Base-by-base conservation (phyloP, 2,888 invertebrate species). In the Steinernema carpocapsae region DNA sequence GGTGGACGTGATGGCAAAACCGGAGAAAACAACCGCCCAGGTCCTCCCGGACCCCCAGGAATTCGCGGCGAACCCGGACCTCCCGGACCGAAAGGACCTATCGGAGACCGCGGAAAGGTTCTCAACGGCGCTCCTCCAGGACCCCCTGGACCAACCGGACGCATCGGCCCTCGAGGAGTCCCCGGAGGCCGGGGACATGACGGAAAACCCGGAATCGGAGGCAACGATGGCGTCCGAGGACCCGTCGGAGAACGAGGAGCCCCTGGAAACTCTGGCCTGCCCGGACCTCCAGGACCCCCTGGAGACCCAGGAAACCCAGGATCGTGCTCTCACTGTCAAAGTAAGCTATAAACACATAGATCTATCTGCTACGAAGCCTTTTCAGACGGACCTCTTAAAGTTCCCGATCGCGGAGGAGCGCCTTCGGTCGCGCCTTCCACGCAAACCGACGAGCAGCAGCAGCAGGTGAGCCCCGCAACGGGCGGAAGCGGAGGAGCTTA, bases 41-140 rank as follows among this genome's bases (percentile, higher is more conserved):
- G 86, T 26, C 86, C 86, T 0, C 86, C 86, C 52, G 86, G 85
- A 70, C 83, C 85, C 1, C 83, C 83, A 1, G 85, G 85, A 73
- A 79, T 84, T 51, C 77, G 82, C 37, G 83, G 82, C 46, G 82
- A 79, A 70, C 84, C 83, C 17, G 84, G 82, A 79, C 74, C 82
- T 1, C 77, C 80, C 7, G 82, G 82, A 74, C 82, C 82, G 10
- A 78, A 82, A 73, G 83, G 83, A 76, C 80, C 81, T 17, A 78
- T 79, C 4, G 83, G 83, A 51, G 73, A 76, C 37, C 46, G 78
- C n/a, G 76, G 78, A 74, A 76, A 75, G 70, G 82, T 82, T 14
- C 76, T 83, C 24, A 83, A 83, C 71, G 83, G 83, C 59, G 83
- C 83, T 19, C 83, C 83, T 10, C 83, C 83, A 32, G 83, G 83